A percentile compares a stretch with the other conserved stretches of the same genome.
These are phyloP conservation scores for Trogon surrucura DNA, from an alignment of 2,113 vertebrate genomes.

Conservation along the genomic window DNA sequence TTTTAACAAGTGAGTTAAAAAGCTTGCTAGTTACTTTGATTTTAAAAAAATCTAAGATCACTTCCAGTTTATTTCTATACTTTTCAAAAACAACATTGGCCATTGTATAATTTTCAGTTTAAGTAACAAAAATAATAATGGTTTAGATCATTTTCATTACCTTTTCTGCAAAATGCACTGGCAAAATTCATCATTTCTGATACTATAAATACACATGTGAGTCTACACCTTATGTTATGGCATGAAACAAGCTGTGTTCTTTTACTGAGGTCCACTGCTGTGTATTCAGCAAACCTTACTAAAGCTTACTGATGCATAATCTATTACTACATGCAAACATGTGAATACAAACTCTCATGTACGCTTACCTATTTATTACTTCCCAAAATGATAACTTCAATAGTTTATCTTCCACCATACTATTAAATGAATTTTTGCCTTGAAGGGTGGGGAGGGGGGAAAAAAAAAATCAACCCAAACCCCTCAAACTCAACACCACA, in stretches of 20 bases:
- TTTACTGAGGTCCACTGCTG: background rate
- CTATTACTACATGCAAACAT: background rate
- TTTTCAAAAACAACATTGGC: background rate
- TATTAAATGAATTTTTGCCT: background rate
- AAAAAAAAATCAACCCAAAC: background rate
- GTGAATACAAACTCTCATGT: background rate
- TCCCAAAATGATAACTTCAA: background rate
- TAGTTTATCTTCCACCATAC: background rate
- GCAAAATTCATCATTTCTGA: background rate
- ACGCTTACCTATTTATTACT: background rate
- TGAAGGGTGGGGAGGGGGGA: background rate
- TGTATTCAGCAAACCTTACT: background rate
- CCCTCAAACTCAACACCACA: background rate
- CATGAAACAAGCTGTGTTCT: background rate
- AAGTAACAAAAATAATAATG: background rate
- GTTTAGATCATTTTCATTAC: background rate
- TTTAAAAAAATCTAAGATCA: background rate
- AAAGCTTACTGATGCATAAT: background rate
- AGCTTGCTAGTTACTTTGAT: background rate
- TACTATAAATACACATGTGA: background rate
- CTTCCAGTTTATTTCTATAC: background rate
- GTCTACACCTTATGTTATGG: background rate
- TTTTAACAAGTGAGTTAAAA: background rate
- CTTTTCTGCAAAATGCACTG: background rate
- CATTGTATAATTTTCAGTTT: background rate